A percentile compares a stretch with the other conserved stretches of the same genome.
phyloP scores from a whole-genome alignment of 2,888 invertebrate species.

The Tetragonisca angustula region DNA sequence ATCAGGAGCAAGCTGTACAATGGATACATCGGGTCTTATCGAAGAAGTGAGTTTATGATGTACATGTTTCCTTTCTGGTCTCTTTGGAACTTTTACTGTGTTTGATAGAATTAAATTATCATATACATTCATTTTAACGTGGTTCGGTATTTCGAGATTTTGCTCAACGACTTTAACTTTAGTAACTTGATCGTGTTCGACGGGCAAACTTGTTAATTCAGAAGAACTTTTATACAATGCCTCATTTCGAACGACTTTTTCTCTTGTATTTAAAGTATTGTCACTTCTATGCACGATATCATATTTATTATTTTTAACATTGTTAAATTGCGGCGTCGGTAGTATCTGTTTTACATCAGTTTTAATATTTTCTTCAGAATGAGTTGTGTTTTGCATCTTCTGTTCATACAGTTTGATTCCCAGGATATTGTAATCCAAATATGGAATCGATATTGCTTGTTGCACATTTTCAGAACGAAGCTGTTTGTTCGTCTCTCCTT shows the following conservation, averaged over 20 bases:
- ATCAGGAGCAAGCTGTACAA: constrained; percentile 46
- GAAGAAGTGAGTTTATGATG: constrained; percentile 53
- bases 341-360: background rate
- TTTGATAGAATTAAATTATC: constrained; percentile 5
- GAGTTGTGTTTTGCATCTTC: background rate
- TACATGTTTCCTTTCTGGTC: constrained; percentile 71
- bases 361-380: constrained; percentile 12
- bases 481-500: background rate
- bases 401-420: constrained; percentile 10
- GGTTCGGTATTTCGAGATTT: constrained; percentile 56
- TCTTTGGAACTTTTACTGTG: constrained; percentile 66
- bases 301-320: constrained; percentile 10
- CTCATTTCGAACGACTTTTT: background rate
- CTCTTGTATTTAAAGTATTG: constrained; percentile 42
- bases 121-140: constrained; percentile 21
- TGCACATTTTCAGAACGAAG: background rate
- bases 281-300: constrained; percentile 47
- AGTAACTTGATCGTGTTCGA: background rate
- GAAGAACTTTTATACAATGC: constrained; percentile 17
- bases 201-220: constrained; percentile 28
- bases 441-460: background rate
- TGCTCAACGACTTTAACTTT: constrained; percentile 72
- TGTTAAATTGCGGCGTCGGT: background rate
- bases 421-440: background rate
- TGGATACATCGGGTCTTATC: constrained; percentile 25